These are phyloP conservation scores for Agonopterix alstromeriana DNA, from an alignment of 2,888 invertebrate genomes.

Conservation along the genomic window DNA sequence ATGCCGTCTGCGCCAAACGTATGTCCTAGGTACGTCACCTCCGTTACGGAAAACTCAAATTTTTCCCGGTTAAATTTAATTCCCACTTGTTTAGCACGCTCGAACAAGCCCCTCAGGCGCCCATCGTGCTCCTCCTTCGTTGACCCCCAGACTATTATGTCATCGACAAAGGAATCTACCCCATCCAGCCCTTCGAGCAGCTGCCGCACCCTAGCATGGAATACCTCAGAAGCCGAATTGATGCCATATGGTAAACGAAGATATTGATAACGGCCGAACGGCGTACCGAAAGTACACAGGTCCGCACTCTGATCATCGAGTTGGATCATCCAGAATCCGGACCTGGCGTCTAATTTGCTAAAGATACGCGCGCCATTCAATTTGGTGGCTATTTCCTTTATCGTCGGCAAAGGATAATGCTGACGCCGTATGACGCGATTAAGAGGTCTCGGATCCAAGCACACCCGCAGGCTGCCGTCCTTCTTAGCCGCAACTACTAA, in stretches of 20 bases:
- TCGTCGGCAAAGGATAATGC: constrained; percentile 13
- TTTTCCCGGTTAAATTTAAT: constrained; percentile 11
- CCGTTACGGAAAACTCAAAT: constrained; percentile 7
- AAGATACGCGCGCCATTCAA: constrained; percentile 9
- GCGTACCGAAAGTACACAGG: no score
- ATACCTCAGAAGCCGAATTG: constrained; percentile 16
- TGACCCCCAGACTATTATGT: no score
- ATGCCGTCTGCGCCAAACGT: no score
- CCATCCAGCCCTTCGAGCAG: constrained; percentile 7
- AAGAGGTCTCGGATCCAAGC: constrained; percentile 4
- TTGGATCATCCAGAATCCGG: constrained; percentile 15
- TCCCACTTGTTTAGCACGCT: constrained; percentile 2
- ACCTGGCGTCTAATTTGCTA: constrained; percentile 13
- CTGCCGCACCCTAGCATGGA: constrained; percentile 12
- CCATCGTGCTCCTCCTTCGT: constrained; percentile 9
- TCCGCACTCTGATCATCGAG: constrained; percentile 15
- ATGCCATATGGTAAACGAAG: constrained; percentile 16
- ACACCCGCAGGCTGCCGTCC: not conserved
- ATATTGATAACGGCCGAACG: constrained; percentile 13
- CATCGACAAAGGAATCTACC: no score
- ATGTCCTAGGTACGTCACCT: not conserved
- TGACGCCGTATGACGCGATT: constrained; percentile 9
- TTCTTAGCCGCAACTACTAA: constrained; percentile 14
- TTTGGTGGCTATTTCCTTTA: constrained; percentile 11
- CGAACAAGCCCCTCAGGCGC: constrained; percentile 6